Evolutionary conservation across 2,113 vertebrate species (phyloP).

Genomic region (Motacilla alba): DNA sequence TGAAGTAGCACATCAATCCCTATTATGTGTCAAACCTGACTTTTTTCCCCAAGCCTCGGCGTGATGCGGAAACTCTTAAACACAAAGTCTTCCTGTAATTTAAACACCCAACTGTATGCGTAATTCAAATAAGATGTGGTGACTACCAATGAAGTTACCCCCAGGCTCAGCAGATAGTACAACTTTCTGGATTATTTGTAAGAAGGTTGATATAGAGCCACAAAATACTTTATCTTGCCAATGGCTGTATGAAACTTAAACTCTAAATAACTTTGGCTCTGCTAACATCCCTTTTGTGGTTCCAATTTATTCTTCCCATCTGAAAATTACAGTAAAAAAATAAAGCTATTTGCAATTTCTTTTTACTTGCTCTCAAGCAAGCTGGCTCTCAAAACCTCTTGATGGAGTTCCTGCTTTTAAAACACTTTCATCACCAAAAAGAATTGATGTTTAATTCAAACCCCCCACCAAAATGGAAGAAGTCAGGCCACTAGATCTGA

Average conservation of each 20-base stretch:
- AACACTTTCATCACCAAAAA: background rate
- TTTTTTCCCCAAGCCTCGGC: conserved; percentile 37
- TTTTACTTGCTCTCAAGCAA: background rate
- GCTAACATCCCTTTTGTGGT: background rate
- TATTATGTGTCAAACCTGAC: conserved; percentile 56
- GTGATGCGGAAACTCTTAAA: conserved; percentile 59
- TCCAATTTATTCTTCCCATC: background rate
- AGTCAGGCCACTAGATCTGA: background rate
- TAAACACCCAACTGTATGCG: conserved; percentile 26
- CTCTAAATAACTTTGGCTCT: background rate
- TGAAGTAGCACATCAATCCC: conserved; percentile 55
- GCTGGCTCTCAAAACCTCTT: background rate
- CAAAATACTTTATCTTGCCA: background rate
- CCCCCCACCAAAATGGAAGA: background rate
- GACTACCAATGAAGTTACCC: conserved; percentile 6
- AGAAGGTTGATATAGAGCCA: background rate
- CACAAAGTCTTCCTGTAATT: conserved; percentile 67
- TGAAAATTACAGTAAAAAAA: background rate
- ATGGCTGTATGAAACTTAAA: background rate
- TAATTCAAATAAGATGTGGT: conserved; percentile 22
- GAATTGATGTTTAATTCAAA: background rate
- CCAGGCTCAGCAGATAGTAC: background rate
- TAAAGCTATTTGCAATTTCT: background rate
- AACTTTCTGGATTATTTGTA: background rate
- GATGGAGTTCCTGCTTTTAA: background rate